Evolutionary conservation across 2,888 invertebrate genomes (phyloP).

Genomic region (Pteria penguin): DNA sequence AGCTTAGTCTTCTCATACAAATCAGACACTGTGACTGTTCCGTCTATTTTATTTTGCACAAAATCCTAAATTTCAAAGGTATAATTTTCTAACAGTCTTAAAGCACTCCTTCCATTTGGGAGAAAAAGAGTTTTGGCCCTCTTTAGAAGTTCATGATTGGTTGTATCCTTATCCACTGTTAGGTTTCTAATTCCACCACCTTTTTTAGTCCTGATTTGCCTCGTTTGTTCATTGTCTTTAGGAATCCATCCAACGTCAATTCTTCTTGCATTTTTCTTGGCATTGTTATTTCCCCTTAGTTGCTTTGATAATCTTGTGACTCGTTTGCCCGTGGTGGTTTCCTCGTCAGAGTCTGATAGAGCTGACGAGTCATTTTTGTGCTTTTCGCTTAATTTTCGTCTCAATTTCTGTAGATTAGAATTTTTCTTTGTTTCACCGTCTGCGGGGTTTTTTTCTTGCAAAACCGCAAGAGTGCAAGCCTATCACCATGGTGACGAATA

Average conservation of each 20-base stretch:
- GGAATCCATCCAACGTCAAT: conserved; percentile 24
- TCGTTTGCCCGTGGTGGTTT: not conserved
- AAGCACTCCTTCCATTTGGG: conserved; percentile 9
- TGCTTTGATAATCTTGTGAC: not conserved
- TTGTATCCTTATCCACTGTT: conserved; percentile 11
- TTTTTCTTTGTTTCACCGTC: not conserved
- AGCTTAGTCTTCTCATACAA: conserved; percentile 29
- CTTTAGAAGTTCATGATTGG: conserved; percentile 5
- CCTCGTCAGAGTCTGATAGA: not conserved
- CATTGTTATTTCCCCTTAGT: conserved; percentile 4
- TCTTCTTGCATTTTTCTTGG: not conserved
- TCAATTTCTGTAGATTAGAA: not conserved
- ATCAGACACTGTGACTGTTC: conserved; percentile 5
- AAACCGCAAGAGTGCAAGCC: conserved; percentile 1
- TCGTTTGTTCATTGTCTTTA: not conserved
- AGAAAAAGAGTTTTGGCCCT: conserved; percentile 19
- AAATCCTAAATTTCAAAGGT: conserved; percentile 25
- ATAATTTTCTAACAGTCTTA: conserved; percentile 9
- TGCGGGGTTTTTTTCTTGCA: not conserved
- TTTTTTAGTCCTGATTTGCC: conserved; percentile 12
- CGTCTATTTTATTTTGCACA: conserved; percentile 14
- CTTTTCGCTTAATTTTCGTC: conserved; percentile 1
- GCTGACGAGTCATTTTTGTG: conserved; percentile 1
- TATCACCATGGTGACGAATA: conserved; percentile 10
- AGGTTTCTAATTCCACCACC: conserved; percentile 26